Evolutionary conservation across 2,888 invertebrate genomes (phyloP), one percentile per base, ranked within the genome.

Genomic region (Tetanocera ferruginea): DNA sequence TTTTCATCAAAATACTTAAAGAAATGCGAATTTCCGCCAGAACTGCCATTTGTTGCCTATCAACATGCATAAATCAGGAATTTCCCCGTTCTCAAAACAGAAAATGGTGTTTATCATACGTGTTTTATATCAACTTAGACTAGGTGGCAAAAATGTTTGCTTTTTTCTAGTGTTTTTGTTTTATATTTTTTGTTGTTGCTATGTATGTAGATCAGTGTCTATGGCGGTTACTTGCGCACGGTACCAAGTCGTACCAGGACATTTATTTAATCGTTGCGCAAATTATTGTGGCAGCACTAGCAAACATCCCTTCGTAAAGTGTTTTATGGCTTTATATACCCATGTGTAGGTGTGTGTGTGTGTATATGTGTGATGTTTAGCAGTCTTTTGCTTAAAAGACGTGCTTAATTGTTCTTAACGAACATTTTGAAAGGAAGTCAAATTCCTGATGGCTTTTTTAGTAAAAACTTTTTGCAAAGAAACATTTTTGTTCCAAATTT

Each of bases 211-310:
- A 43, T 67, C 11, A 67, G 17, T 43, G 49, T 19, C 14, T 34
- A 19, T n/a, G 14, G 37, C 49, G 23, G 67, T 17, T 9, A 28
- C 25, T 67, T 43, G 17, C 6, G 52, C 72, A 70, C 60, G 37
- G 81, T 82, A 78, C 80, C 82, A 80, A 66, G 69, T 78, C 9
- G 82, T 81, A 76, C 78, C 78, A 80, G 78, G 79, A 31, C 71
- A 75, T 69, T 78, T 80, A 73, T 76, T 81, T 80, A 80, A 80
- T 80, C 80, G 66, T 79, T 81, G 80, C 80, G 81, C 81, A 80
- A 81, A 80, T 81, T 77, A 76, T 79, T 80, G 80, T 66, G 71
- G 73, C 79, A 77, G 62, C 71, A 73, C 78, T 76, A 62, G 43
- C 57, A 70, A 77, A 60, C 66, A 79, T 80, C 82, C 80, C 80